Evolutionary conservation across 2,113 vertebrate genomes (phyloP).

Genomic region (Forbesichthys papilliferus): DNA sequence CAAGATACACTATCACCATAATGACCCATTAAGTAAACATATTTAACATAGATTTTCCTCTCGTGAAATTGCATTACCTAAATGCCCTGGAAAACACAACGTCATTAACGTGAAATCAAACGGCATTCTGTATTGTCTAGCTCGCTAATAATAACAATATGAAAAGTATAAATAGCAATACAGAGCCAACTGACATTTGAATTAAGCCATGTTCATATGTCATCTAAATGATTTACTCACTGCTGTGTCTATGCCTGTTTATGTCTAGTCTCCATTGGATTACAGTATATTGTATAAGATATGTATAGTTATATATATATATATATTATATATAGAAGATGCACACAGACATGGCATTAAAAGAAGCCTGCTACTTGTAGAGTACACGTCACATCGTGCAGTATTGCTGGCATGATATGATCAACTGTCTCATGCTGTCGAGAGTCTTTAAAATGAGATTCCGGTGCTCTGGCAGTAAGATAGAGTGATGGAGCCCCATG

Average conservation of each 20-base stretch:
- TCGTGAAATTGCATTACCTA: neutral
- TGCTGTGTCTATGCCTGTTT: no score
- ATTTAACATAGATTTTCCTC: neutral
- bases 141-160: neutral
- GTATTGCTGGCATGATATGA: slow-evolving; percentile 21
- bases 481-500: slow-evolving; percentile 30
- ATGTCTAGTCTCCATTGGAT: no score
- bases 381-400: no score
- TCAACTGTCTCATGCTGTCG: slow-evolving; percentile 8
- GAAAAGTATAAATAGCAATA: neutral
- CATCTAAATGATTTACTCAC: slow-evolving; percentile 1
- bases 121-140: neutral
- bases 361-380: no score
- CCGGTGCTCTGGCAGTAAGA: slow-evolving; percentile 9
- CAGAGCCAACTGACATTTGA: neutral
- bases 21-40: slow-evolving; percentile 10
- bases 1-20: neutral
- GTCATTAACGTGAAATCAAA: neutral
- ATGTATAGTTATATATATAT: no score
- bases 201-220: neutral
- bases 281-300: no score
- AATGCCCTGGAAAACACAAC: slow-evolving; percentile 18
- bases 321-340: no score
- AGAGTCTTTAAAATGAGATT: slow-evolving; percentile 12
- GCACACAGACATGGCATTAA: no score